Evolutionary conservation across 2,113 vertebrate genomes (phyloP), one percentile per base, ranked within the genome.

Genomic region (Gila orcuttii): DNA sequence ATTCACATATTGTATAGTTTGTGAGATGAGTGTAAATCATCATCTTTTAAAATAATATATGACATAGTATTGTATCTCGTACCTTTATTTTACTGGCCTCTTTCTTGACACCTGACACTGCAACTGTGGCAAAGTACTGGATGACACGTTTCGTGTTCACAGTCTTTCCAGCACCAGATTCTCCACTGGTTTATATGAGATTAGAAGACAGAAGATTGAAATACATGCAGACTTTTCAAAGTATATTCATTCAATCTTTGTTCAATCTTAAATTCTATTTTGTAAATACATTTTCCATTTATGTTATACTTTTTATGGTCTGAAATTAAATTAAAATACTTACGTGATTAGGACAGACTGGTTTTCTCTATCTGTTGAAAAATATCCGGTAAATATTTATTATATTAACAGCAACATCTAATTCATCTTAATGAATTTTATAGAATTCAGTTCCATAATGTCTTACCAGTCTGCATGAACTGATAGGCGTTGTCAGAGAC

Each of bases 91-190:
- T 89, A 28, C 87, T 21, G 1, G 79, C 19, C 55, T 57, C 59
- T 13, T 74, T 86, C 77, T 88, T 82, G 36, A 85, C 86, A 66
- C 79, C 36, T 17, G 13, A 21, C 47, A 87, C 81, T 75, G 84
- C 80, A 83, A 87, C 76, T 75, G 80, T 89, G 28, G 88, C 88
- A 80, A 89, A 89, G 86, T 89, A 89, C 86, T 89, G 85, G 50
- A 88, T 88, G 82, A 88, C 87, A 88, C 87, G 87, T 81, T 88
- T 88, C 4, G 87, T 88, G 83, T 89, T 89, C 62, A 87, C 88
- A 89, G 86, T 89, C 86, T 89, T 89, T 60, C 88, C 88, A 80
- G 88, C 86, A 87, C 88, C 86, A n/a, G 88, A 89, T 89, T 89
- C 88, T 89, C 88, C 88, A 76, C 88, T 87, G 76, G 59, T 68